A percentile compares a stretch with the other conserved stretches of the same genome.
Conservation (phyloP, 2,888 invertebrate genomes). For the Nesidiocoris tenuis region DNA sequence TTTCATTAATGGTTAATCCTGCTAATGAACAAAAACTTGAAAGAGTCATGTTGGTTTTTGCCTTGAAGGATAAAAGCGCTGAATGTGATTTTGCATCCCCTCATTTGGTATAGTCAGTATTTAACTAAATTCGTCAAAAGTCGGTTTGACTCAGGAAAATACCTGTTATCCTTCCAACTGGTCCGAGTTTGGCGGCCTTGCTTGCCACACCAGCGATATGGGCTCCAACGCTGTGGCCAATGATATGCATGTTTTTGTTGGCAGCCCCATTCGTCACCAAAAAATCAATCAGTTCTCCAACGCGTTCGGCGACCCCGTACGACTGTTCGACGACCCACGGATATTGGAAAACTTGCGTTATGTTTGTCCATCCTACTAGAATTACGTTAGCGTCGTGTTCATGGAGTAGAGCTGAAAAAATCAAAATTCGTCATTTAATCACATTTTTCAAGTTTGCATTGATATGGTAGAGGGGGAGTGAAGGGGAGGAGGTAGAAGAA, state of each 20-base stretch:
- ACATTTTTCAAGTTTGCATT: too few species aligned
- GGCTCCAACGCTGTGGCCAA: conserved; percentile 34
- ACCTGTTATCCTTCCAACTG: conserved; percentile 22
- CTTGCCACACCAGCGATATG: conserved; percentile 36
- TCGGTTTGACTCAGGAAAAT: too few species aligned
- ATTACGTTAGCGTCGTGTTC: conserved; percentile 26
- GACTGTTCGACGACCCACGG: conserved; percentile 38
- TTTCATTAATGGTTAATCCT: too few species aligned
- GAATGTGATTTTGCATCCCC: too few species aligned
- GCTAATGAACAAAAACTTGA: too few species aligned
- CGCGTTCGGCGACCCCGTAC: conserved; percentile 9
- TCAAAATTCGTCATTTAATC: not conserved
- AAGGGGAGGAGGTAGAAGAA: too few species aligned
- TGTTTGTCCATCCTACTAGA: conserved; percentile 32
- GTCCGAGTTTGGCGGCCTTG: conserved; percentile 3
- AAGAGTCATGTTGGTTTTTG: too few species aligned
- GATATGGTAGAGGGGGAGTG: too few species aligned
- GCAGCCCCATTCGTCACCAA: conserved; percentile 2
- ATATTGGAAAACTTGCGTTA: conserved; percentile 22
- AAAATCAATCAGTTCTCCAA: conserved; percentile 25
- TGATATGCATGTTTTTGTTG: conserved; percentile 13
- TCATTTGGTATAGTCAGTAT: too few species aligned
- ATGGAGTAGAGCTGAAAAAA: not conserved
- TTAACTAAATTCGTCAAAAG: too few species aligned
- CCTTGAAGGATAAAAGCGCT: too few species aligned